Base-by-base conservation (phyloP, 2,113 vertebrate species). In the Vanacampus margaritifer region DNA sequence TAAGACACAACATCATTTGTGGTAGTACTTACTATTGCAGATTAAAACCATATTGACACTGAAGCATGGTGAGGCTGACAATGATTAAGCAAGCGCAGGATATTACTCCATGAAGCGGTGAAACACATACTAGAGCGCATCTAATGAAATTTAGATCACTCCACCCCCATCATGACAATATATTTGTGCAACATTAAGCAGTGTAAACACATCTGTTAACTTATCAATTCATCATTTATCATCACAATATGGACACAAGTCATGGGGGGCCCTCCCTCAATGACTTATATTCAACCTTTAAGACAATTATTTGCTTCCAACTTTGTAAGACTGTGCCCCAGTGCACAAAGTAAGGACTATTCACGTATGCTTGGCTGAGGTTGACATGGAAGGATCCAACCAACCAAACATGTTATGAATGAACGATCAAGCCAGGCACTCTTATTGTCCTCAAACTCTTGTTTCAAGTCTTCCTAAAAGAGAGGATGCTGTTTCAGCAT, bases 131-230 rank as follows among this genome's bases (percentile, higher is more conserved):
- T 39, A 59, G 58, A 1, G 13, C 41, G 51, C 5, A 72, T 78
- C 82, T 79, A 70, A 67, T 60, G 45, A 60, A 59, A 64, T 50
- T n/a, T 50, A 48, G 6, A 2, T 48, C 46, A 50, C 64, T n/a
- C 72, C 59, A 69, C n/a, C 69, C 77, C 76, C 78, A 85, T 76
- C 76, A 83, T 76, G 80, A 78, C 1, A n/a, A 58, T 4, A 53
- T 7, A 21, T 59, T 37, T 21, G 32, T 37, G 19, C 32, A 36
- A 59, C 57, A 17, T 37, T 1, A 11, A 3, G 2, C 8, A 59
- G 36, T 59, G 3, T n/a, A 36, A n/a, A 59, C 11, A 19, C 14
- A 19, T 12, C 9, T 9, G 14, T 35, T 28, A 57, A 57, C 2
- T n/a, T 48, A 28, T 56, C 12, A 56, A n/a, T n/a, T n/a, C n/a